These are phyloP conservation scores for Rapana venosa DNA, from an alignment of 2,888 invertebrate genomes.

Conservation along the genomic window DNA sequence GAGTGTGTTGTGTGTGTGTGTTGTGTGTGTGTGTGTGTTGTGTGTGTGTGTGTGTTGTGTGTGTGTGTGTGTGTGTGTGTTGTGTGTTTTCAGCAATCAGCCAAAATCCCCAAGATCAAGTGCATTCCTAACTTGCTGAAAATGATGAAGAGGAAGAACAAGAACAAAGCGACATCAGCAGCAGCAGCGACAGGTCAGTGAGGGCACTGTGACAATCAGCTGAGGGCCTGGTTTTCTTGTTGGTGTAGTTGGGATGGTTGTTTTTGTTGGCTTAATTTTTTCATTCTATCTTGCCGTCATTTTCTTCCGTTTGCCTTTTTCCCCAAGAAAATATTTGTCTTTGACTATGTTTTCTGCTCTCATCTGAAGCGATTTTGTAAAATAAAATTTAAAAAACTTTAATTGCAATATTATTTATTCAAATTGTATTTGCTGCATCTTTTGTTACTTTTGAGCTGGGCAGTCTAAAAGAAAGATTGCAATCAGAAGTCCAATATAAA, in stretches of 20 bases:
- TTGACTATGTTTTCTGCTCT: no score
- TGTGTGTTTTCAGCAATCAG: conserved; percentile 48
- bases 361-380: no score
- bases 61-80: conserved; percentile 28
- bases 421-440: no score
- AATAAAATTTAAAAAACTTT: no score
- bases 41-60: background rate
- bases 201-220: background rate
- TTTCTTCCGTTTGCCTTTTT: no score
- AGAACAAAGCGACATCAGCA: conserved; percentile 29
- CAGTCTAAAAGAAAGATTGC: no score
- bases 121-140: conserved; percentile 52
- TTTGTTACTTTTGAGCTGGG: no score
- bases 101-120: conserved; percentile 53
- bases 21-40: background rate
- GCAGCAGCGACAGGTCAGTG: background rate
- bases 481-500: no score
- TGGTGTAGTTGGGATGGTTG: background rate
- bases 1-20: conserved; percentile 4
- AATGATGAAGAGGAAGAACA: conserved; percentile 48
- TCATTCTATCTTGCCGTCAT: no score
- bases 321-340: no score
- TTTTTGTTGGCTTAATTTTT: background rate
- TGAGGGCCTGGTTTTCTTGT: background rate
- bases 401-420: no score